Evolutionary conservation across 2,888 invertebrate genomes (phyloP).

Genomic region (Mythimna lalbum): DNA sequence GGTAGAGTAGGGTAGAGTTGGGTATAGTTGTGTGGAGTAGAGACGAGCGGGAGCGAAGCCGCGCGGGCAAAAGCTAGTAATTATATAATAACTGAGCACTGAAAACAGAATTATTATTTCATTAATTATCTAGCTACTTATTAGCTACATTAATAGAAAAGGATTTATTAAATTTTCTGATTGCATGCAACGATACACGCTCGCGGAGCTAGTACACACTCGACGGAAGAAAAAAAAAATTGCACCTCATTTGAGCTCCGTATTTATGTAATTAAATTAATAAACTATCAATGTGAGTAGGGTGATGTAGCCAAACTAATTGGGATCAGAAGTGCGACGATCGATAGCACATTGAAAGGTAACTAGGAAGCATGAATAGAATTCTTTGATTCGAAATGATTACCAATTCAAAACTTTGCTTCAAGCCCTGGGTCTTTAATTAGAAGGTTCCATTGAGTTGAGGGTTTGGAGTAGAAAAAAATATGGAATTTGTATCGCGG

Average conservation of each 20-base stretch:
- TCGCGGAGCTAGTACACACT: slow-evolving; percentile 17
- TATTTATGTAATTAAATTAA: slow-evolving; percentile 49
- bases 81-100: not conserved
- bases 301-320: slow-evolving; percentile 75
- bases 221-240: slow-evolving; percentile 27
- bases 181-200: slow-evolving; percentile 36
- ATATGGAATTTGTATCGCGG: slow-evolving; percentile 72
- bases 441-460: slow-evolving; percentile 79
- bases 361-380: slow-evolving; percentile 74
- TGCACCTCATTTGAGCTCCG: slow-evolving; percentile 46
- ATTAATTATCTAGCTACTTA: slow-evolving; percentile 31
- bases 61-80: too few relatives aligned
- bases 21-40: too few relatives aligned
- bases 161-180: slow-evolving; percentile 33
- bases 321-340: slow-evolving; percentile 72
- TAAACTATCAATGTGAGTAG: slow-evolving; percentile 45
- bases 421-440: slow-evolving; percentile 82
- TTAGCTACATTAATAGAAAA: slow-evolving; percentile 17
- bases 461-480: slow-evolving; percentile 65
- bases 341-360: slow-evolving; percentile 60
- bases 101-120: not conserved
- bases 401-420: slow-evolving; percentile 86
- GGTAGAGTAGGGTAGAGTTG: too few relatives aligned
- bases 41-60: too few relatives aligned
- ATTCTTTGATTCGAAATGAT: slow-evolving; percentile 87